Conservation (phyloP, 1,140 invertebrate genomes). For the Trichomalopsis sarcophagae region DNA sequence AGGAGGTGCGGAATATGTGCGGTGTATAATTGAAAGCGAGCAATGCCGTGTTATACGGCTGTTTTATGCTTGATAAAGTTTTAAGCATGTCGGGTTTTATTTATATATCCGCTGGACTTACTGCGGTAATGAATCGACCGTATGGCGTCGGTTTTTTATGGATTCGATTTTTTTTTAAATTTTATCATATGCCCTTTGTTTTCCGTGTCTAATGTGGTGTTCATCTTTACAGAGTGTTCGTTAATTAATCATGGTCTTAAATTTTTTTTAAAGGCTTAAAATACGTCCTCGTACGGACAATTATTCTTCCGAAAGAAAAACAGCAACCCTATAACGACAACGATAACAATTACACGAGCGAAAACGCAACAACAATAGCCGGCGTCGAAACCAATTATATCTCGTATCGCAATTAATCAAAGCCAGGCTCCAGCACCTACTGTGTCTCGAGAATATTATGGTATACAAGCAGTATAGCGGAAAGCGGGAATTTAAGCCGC, state of each 20-base stretch:
- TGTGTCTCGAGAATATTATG: background rate
- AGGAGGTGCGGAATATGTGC: background rate
- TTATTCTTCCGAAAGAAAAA: no score
- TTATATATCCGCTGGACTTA: background rate
- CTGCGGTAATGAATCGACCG: background rate
- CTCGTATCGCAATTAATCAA: background rate
- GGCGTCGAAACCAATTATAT: background rate
- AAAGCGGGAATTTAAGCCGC: background rate
- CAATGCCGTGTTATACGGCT: background rate
- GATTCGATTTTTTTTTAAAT: background rate
- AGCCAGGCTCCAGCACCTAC: background rate
- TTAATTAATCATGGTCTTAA: no score
- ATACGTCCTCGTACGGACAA: no score
- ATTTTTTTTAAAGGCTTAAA: no score
- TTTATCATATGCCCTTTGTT: no score
- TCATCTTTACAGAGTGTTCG: no score
- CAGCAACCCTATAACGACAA: no score
- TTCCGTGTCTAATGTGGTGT: no score
- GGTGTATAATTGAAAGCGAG: background rate
- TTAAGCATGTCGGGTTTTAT: background rate
- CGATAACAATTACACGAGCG: background rate
- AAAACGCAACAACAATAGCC: background rate
- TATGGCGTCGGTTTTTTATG: no score
- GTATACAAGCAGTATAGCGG: background rate
- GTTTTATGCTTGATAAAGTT: conserved; percentile 1